Percentiles rank a stretch among this genome's conserved stretches.
These are phyloP conservation scores for Rousettus leschenaultii DNA, from an alignment of 2,113 vertebrate genomes.

Conservation along the genomic window DNA sequence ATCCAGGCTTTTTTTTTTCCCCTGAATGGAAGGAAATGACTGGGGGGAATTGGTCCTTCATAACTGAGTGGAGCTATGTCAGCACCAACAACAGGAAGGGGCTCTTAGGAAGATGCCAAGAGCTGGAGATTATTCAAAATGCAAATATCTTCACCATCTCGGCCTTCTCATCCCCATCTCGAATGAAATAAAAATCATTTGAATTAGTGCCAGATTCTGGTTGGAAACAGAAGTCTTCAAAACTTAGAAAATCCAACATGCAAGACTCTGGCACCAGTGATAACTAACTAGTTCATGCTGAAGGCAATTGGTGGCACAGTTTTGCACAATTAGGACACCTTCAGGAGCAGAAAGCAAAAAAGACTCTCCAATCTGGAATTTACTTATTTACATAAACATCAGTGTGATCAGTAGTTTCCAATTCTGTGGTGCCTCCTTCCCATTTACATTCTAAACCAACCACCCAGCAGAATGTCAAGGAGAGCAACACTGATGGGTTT, in stretches of 20 bases:
- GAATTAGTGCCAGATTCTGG: neutral
- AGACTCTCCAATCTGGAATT: neutral
- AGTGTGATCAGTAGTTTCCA: neutral
- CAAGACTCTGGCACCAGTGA: neutral
- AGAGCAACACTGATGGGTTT: neutral
- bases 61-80: neutral
- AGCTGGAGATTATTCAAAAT: neutral
- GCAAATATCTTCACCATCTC: neutral
- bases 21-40: neutral
- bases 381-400: slow-evolving; percentile 36
- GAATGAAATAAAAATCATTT: neutral
- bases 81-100: neutral
- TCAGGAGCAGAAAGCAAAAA: neutral
- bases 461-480: neutral
- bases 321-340: slow-evolving; percentile 14
- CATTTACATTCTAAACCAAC: neutral
- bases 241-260: slow-evolving; percentile 6
- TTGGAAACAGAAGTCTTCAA: neutral
- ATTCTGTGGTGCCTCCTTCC: neutral
- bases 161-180: neutral
- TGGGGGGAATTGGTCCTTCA: neutral
- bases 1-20: neutral
- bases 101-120: neutral
- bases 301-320: neutral
- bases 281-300: neutral